Conservation (phyloP, 2,113 vertebrate genomes). For the Nycticebus coucang region DNA sequence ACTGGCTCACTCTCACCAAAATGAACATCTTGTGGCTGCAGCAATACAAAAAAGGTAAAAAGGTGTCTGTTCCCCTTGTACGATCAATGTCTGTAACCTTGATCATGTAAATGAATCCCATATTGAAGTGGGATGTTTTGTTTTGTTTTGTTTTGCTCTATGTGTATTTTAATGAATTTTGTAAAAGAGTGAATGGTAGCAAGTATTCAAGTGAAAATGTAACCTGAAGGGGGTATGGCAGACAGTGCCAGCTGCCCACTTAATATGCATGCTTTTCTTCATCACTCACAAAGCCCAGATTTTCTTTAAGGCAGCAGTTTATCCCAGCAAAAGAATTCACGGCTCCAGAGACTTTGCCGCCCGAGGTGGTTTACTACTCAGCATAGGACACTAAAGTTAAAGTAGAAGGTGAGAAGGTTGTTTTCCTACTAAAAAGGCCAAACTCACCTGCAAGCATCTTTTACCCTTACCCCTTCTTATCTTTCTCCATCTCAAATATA, state of each 20-base stretch:
- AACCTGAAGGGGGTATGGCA: background rate
- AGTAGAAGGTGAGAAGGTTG: background rate
- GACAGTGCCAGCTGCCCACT: background rate
- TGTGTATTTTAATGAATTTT: background rate
- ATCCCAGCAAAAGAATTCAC: background rate
- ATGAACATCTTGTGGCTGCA: background rate
- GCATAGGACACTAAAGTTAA: background rate
- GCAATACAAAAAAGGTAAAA: background rate
- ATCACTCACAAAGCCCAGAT: background rate
- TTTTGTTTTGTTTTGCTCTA: background rate
- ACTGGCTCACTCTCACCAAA: background rate
- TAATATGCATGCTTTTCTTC: background rate
- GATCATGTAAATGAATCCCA: background rate
- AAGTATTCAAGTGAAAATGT: background rate
- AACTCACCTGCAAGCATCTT: background rate
- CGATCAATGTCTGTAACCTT: background rate
- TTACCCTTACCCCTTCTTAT: background rate
- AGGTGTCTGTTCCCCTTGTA: background rate
- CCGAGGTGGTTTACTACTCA: background rate
- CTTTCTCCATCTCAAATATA: background rate
- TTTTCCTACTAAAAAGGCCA: background rate
- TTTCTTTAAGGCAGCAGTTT: background rate
- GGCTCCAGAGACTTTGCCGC: background rate
- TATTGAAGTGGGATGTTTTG: background rate
- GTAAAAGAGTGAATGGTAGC: background rate